Percentiles rank a stretch among this genome's conserved stretches.
phyloP scores from a whole-genome alignment of 2,113 vertebrate species.

The Dromaius novaehollandiae region DNA sequence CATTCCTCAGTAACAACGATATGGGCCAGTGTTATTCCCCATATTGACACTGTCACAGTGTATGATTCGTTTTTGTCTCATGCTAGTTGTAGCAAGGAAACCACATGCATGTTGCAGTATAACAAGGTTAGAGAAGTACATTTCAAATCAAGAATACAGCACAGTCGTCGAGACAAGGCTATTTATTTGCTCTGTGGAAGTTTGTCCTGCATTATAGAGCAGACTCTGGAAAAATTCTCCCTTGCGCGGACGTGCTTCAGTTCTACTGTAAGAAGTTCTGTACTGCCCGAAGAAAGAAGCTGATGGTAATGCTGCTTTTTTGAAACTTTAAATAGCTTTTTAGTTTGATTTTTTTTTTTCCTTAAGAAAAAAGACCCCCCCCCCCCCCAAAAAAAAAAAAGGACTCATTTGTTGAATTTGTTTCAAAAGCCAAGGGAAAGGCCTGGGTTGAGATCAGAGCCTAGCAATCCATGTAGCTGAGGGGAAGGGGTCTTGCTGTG shows the following conservation, averaged over 20 bases:
- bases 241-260: background rate
- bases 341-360: no score
- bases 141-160: background rate
- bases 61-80: conserved; percentile 53
- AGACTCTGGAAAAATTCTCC: background rate
- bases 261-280: background rate
- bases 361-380: no score
- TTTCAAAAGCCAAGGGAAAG: background rate
- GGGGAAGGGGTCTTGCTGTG: background rate
- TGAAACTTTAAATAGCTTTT: background rate
- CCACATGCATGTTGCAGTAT: background rate
- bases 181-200: background rate
- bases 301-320: background rate
- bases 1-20: background rate
- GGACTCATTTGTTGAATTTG: background rate
- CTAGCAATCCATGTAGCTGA: background rate
- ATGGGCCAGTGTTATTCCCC: background rate
- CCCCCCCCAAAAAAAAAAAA: background rate
- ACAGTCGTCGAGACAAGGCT: background rate
- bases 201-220: background rate
- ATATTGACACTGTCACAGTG: background rate
- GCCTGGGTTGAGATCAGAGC: background rate
- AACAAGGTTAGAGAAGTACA: background rate
- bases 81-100: conserved; percentile 45
- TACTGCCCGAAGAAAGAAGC: background rate